Evolutionary conservation across 2,797 vertebrate species (phyloP).

Genomic region (Bryconaethiops microstoma): DNA sequence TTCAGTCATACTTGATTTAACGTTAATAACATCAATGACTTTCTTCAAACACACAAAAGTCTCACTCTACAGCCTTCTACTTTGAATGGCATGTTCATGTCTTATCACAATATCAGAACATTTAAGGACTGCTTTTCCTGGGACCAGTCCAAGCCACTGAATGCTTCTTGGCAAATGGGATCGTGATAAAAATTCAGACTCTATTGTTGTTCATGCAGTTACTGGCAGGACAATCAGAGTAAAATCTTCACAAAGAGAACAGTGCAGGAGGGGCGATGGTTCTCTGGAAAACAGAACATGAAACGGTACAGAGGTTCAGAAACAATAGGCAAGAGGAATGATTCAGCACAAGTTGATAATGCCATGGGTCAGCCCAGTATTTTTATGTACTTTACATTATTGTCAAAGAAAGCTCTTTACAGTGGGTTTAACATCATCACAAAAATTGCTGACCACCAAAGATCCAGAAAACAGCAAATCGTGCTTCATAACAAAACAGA

Average conservation of each 20-base stretch:
- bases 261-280: slow-evolving; percentile 44
- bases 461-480: not conserved
- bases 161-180: slow-evolving; percentile 49
- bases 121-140: slow-evolving; percentile 25
- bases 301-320: slow-evolving; percentile 53
- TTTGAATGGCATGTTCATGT: slow-evolving; percentile 14
- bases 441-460: not conserved
- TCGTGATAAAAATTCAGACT: slow-evolving; percentile 47
- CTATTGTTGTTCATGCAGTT: slow-evolving; percentile 55
- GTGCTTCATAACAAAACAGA: not conserved
- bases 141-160: slow-evolving; percentile 35
- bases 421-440: slow-evolving; percentile 6
- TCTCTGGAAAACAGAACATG: slow-evolving; percentile 51
- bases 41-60: not conserved
- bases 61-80: not conserved
- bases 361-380: slow-evolving; percentile 5
- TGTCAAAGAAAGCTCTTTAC: not conserved
- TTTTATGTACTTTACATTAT: slow-evolving; percentile 18
- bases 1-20: not conserved
- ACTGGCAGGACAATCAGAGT: slow-evolving; percentile 49
- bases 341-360: slow-evolving; percentile 41
- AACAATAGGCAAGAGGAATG: slow-evolving; percentile 53
- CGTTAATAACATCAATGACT: slow-evolving; percentile 1
- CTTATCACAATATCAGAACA: slow-evolving; percentile 34
- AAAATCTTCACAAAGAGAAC: slow-evolving; percentile 31